Percentiles rank a stretch among this genome's conserved stretches.
Conservation (phyloP, 2,797 vertebrate genomes). For the Pangasius djambal region DNA sequence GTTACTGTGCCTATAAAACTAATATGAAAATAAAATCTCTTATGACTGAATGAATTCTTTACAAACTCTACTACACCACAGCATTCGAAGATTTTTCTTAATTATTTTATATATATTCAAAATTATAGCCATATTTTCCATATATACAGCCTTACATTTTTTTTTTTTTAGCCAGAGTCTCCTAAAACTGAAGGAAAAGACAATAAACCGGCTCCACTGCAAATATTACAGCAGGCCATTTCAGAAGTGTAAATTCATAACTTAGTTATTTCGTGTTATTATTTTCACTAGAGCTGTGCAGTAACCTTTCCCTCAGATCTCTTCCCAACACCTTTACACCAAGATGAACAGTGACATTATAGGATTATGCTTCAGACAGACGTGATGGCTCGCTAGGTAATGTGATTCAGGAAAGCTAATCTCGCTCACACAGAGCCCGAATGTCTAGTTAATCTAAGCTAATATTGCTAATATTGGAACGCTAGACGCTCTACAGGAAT, state of each 20-base stretch:
- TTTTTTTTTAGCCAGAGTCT: background rate
- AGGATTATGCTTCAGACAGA: background rate
- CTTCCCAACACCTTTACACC: background rate
- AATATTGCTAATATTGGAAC: background rate
- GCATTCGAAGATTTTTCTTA: background rate
- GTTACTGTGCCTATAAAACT: background rate
- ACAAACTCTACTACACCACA: background rate
- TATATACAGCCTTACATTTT: background rate
- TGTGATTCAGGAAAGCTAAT: conserved; percentile 6
- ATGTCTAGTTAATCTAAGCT: conserved; percentile 9
- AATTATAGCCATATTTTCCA: background rate
- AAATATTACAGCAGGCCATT: conserved; percentile 20
- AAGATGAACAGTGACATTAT: background rate
- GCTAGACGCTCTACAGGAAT: background rate
- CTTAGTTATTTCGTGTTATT: conserved; percentile 22
- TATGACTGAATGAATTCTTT: background rate
- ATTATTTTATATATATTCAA: background rate
- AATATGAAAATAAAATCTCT: background rate
- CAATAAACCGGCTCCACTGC: background rate
- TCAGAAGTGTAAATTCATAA: conserved; percentile 19
- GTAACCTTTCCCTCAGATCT: conserved; percentile 19
- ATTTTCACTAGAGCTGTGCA: conserved; percentile 13
- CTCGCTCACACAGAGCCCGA: background rate
- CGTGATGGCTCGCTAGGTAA: background rate
- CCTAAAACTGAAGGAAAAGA: background rate